Evolutionary conservation across 2,888 invertebrate species (phyloP).

Genomic region (Pegoplata infirma): DNA sequence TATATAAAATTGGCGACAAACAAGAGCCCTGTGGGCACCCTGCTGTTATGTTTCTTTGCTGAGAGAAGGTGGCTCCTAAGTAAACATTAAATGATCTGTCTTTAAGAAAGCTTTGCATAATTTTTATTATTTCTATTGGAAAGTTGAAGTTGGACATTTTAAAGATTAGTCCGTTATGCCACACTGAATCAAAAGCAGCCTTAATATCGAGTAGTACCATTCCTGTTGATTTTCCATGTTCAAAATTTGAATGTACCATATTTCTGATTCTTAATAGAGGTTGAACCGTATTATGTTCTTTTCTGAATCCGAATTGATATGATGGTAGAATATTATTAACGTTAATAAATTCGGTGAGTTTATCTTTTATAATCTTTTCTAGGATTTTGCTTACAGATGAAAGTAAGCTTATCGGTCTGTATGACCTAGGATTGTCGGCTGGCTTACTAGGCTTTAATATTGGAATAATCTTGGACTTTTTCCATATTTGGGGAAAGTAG

Average conservation of each 20-base stretch:
- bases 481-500: conserved; percentile 9
- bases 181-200: conserved; percentile 6
- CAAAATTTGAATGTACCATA: too few species aligned
- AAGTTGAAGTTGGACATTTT: neutral
- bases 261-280: conserved; percentile 67
- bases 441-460: conserved; percentile 16
- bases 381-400: conserved; percentile 52
- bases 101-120: neutral
- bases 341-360: conserved; percentile 38
- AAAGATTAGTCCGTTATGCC: too few species aligned
- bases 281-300: conserved; percentile 67
- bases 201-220: conserved; percentile 23
- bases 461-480: conserved; percentile 1
- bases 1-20: too few species aligned
- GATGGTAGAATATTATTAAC: conserved; percentile 30
- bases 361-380: conserved; percentile 51
- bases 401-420: conserved; percentile 56
- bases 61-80: too few species aligned
- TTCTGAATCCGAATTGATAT: conserved; percentile 59
- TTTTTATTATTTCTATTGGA: neutral
- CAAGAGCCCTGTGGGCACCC: too few species aligned
- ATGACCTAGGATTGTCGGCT: neutral
- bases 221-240: neutral
- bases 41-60: too few species aligned
- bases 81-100: too few species aligned